Evolutionary conservation across 2,888 invertebrate species (phyloP).

Genomic region (Sympetrum striolatum): DNA sequence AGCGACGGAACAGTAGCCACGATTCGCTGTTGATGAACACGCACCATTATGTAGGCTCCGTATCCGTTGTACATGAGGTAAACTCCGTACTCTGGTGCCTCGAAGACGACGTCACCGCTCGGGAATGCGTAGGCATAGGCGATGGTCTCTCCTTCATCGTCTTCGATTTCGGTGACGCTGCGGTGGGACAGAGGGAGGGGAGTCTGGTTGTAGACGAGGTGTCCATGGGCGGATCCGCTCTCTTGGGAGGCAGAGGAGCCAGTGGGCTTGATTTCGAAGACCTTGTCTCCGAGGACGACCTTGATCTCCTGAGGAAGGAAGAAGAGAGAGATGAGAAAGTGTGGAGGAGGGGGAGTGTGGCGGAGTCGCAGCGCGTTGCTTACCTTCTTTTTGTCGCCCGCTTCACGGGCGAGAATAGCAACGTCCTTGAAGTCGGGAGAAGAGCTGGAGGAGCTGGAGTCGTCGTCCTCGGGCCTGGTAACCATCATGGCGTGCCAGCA

Average conservation of each 20-base stretch:
- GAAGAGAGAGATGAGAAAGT: not conserved
- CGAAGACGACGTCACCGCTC: conserved; percentile 65
- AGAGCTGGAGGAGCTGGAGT: conserved; percentile 51
- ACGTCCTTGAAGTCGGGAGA: conserved; percentile 55
- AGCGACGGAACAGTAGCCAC: not conserved
- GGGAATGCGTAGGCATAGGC: conserved; percentile 61
- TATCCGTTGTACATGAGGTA: conserved; percentile 68
- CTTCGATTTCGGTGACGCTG: conserved; percentile 60
- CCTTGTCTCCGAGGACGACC: conserved; percentile 60
- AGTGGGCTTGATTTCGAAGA: conserved; percentile 56
- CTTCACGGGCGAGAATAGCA: conserved; percentile 59
- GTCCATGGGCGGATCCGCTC: conserved; percentile 50
- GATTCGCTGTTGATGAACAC: not conserved
- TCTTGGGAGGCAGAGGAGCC: conserved; percentile 52
- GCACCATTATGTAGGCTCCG: conserved; percentile 59
- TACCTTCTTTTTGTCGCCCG: conserved; percentile 53
- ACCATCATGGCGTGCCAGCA: conserved; percentile 69
- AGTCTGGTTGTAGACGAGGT: conserved; percentile 51
- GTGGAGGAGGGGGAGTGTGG: not conserved
- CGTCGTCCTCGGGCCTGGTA: conserved; percentile 57
- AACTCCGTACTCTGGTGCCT: conserved; percentile 60
- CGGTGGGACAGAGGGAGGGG: conserved; percentile 54
- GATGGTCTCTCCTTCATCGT: conserved; percentile 53
- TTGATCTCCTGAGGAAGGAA: conserved; percentile 58
- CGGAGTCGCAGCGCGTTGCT: not conserved